These are phyloP conservation scores for Coleophora deauratella DNA, from an alignment of 2,888 invertebrate genomes.

Conservation along the genomic window DNA sequence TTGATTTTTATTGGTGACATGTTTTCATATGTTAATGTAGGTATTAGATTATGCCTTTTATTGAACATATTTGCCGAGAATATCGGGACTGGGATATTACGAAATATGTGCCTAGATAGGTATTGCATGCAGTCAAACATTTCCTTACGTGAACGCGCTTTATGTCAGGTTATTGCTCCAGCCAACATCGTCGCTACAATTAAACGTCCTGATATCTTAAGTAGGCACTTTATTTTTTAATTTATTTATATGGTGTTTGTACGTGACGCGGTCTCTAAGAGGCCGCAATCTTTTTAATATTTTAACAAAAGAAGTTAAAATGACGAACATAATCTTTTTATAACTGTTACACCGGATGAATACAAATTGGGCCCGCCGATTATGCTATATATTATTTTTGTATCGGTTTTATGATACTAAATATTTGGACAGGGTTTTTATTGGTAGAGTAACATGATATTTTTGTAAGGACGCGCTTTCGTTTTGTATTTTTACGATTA, in stretches of 20 bases:
- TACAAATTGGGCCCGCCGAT: slow-evolving; percentile 61
- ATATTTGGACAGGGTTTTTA: slow-evolving; percentile 71
- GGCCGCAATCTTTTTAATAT: slow-evolving; percentile 55
- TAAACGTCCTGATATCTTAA: slow-evolving; percentile 16
- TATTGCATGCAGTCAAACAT: too few species aligned
- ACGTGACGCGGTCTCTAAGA: slow-evolving; percentile 58
- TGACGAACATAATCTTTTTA: slow-evolving; percentile 62
- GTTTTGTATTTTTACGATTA: slow-evolving; percentile 59
- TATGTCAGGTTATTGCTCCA: slow-evolving; percentile 12
- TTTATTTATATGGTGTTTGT: slow-evolving; percentile 59
- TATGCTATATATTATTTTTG: slow-evolving; percentile 66
- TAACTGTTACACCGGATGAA: slow-evolving; percentile 52
- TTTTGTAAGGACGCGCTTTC: slow-evolving; percentile 49
- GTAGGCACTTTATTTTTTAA: slow-evolving; percentile 26
- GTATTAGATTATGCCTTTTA: slow-evolving; percentile 38
- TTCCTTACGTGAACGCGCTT: neutral
- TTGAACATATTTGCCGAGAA: slow-evolving; percentile 25
- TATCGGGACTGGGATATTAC: slow-evolving; percentile 16
- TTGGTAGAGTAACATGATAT: slow-evolving; percentile 66
- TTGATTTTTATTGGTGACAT: slow-evolving; percentile 47
- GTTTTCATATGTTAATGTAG: slow-evolving; percentile 63
- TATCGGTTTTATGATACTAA: slow-evolving; percentile 69
- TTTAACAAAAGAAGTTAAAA: slow-evolving; percentile 63
- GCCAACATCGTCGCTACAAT: slow-evolving; percentile 29
- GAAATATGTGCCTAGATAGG: neutral